Evolutionary conservation across 1,140 invertebrate genomes (phyloP).

Genomic region (Bombus polaris): DNA sequence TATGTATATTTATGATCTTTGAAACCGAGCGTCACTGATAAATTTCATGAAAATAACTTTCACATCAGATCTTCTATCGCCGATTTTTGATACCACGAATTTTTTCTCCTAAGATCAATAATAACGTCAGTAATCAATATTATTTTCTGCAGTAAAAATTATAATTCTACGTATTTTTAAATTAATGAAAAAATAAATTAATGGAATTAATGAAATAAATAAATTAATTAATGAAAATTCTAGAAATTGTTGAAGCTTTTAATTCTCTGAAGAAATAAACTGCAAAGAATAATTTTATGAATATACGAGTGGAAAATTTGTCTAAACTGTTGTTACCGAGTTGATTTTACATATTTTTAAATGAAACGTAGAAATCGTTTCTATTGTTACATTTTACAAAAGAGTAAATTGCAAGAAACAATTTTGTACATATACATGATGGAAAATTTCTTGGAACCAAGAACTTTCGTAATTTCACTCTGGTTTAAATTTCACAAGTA

Average conservation of each 20-base stretch:
- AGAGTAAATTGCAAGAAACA: neutral
- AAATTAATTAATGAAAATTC: too few species aligned
- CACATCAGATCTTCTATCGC: neutral
- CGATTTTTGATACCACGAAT: neutral
- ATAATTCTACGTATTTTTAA: neutral
- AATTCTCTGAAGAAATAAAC: neutral
- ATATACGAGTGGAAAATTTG: neutral
- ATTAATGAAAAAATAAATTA: neutral
- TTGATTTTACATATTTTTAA: neutral
- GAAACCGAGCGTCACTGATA: neutral
- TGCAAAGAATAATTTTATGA: neutral
- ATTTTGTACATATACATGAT: neutral
- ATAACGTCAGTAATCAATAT: neutral
- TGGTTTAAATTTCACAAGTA: neutral
- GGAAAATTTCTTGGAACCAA: neutral
- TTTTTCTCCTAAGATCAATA: neutral
- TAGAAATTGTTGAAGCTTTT: neutral
- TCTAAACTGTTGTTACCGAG: neutral
- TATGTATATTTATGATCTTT: neutral
- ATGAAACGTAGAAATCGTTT: neutral
- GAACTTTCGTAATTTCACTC: neutral
- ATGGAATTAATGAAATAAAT: too few species aligned
- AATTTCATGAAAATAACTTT: constrained; percentile 9
- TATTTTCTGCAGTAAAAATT: neutral
- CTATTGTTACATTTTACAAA: neutral